Percentiles rank a stretch among this genome's conserved stretches.
phyloP scores from a whole-genome alignment of 2,113 vertebrate species.

The Trichomycterus rosablanca region DNA sequence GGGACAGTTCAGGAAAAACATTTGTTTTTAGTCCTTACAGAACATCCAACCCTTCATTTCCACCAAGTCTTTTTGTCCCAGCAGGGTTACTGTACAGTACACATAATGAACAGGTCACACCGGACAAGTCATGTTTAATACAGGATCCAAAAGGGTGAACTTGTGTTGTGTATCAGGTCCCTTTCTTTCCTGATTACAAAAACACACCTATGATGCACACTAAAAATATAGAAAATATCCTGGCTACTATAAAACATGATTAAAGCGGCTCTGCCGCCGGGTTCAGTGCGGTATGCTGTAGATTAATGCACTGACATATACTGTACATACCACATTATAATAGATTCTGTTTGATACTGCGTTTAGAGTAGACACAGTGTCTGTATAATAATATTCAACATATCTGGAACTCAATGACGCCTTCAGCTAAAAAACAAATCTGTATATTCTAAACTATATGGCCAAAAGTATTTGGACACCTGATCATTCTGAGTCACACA shows the following conservation, averaged over 20 bases:
- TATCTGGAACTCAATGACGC: no score
- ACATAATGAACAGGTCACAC: conserved; percentile 7
- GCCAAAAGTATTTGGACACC: no score
- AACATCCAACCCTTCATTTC: conserved; percentile 36
- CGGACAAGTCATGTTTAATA: background rate
- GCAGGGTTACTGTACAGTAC: conserved; percentile 51
- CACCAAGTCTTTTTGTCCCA: conserved; percentile 54
- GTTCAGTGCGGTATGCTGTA: no score
- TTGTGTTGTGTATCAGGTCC: background rate
- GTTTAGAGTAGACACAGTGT: no score
- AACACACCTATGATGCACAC: background rate
- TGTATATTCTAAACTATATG: no score
- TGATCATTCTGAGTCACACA: no score
- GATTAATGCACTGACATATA: no score
- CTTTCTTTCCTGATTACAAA: background rate
- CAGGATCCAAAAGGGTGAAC: background rate
- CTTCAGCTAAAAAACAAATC: no score
- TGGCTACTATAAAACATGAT: background rate
- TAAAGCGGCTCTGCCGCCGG: no score
- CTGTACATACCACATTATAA: no score
- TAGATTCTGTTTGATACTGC: no score
- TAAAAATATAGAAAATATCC: background rate
- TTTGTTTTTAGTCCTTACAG: conserved; percentile 28
- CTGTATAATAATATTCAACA: no score
- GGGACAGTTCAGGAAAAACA: conserved; percentile 72